These are phyloP conservation scores for Neogale vison DNA, from an alignment of 2,113 vertebrate genomes.

Conservation along the genomic window DNA sequence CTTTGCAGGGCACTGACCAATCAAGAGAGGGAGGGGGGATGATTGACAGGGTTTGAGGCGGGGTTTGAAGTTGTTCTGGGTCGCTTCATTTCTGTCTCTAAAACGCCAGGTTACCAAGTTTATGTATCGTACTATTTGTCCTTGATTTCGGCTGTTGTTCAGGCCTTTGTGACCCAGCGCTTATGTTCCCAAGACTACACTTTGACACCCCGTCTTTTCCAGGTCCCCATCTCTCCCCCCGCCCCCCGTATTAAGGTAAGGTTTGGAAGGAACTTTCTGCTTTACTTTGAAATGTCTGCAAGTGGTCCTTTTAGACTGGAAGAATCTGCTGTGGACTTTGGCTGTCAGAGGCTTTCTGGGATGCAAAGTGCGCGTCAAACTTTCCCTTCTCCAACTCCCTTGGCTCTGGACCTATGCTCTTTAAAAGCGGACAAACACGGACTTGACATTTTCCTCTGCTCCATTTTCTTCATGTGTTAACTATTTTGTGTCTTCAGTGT, in stretches of 20 bases:
- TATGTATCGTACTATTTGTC: background rate
- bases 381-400: background rate
- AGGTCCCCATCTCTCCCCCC: no score
- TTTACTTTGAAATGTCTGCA: slow-evolving; percentile 14
- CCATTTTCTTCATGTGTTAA: background rate
- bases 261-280: background rate
- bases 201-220: background rate
- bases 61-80: background rate
- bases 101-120: background rate
- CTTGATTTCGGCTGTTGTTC: background rate
- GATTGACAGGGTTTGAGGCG: background rate
- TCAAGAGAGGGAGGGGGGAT: background rate
- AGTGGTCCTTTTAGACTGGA: background rate
- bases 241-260: background rate
- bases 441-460: background rate
- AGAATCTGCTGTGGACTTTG: background rate
- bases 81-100: background rate
- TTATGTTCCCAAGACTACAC: background rate
- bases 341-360: background rate
- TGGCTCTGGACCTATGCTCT: background rate
- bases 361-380: background rate
- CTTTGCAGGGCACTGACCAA: background rate
- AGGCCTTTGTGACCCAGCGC: background rate
- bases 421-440: background rate
- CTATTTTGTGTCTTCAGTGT: background rate